phyloP scores from a whole-genome alignment of 2,888 invertebrate species.

The Drosophila robusta region DNA sequence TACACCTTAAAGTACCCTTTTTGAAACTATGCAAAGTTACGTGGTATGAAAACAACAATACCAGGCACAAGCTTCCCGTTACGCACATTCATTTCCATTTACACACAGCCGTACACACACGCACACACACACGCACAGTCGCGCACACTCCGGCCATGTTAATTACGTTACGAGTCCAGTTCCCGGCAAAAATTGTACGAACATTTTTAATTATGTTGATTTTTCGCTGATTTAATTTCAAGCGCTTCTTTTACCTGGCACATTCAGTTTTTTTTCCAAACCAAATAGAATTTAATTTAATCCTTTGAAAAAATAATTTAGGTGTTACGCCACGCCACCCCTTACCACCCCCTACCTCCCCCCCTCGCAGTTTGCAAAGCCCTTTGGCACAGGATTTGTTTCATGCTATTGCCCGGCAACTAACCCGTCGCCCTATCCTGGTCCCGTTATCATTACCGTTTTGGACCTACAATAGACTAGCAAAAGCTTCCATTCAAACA shows the following conservation, averaged over 20 bases:
- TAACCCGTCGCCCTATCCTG: slow-evolving; percentile 7
- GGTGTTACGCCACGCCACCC: slow-evolving; percentile 20
- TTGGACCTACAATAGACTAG: slow-evolving; percentile 38
- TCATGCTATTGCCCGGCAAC: slow-evolving; percentile 18
- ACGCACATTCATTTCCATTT: slow-evolving; percentile 16
- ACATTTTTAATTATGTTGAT: slow-evolving; percentile 74
- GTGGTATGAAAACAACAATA: not conserved
- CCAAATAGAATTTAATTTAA: slow-evolving; percentile 74
- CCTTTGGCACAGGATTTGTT: slow-evolving; percentile 42
- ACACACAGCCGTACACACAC: not conserved
- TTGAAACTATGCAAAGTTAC: not conserved
- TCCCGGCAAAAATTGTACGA: slow-evolving; percentile 25
- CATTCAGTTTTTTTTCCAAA: slow-evolving; percentile 37
- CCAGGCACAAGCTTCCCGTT: not conserved
- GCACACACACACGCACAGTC: slow-evolving; percentile 1
- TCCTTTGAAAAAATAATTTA: slow-evolving; percentile 68
- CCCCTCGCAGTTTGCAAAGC: slow-evolving; percentile 27
- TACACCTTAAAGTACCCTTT: not conserved
- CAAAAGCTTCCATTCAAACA: slow-evolving; percentile 56
- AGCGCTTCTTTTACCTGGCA: slow-evolving; percentile 45
- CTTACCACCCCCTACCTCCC: not conserved
- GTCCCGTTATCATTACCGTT: slow-evolving; percentile 12
- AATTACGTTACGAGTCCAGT: slow-evolving; percentile 44
- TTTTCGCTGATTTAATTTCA: slow-evolving; percentile 70
- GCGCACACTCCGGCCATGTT: slow-evolving; percentile 24